Conservation (phyloP, 2,888 invertebrate species). For the Megastigmus dorsalis region DNA sequence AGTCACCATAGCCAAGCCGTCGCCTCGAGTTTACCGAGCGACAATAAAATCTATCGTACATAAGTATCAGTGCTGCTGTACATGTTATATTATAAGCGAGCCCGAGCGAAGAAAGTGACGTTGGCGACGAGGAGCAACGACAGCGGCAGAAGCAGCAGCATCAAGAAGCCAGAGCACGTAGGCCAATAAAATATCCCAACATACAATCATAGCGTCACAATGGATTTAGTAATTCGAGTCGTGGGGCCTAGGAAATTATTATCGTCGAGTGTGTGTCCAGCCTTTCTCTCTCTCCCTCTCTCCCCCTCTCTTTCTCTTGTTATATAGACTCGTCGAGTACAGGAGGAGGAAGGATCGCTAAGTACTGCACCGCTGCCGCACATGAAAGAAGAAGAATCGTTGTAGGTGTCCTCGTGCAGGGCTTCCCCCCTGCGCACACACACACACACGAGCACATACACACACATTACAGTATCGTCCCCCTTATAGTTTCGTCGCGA, state of each 20-base stretch:
- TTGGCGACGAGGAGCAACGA: background rate
- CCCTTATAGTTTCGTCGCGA: conserved; percentile 48
- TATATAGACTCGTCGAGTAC: no score
- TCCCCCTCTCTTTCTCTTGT: no score
- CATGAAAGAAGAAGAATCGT: conserved; percentile 19
- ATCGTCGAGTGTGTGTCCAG: conserved; percentile 18
- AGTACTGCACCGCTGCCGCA: background rate
- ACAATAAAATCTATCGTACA: conserved; percentile 49
- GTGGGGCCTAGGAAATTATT: conserved; percentile 40
- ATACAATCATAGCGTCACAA: conserved; percentile 38
- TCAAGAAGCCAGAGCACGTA: conserved; percentile 41
- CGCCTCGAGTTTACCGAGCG: conserved; percentile 30
- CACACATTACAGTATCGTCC: no score
- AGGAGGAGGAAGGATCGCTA: conserved; percentile 10
- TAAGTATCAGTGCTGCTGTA: conserved; percentile 3
- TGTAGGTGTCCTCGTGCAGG: conserved; percentile 22
- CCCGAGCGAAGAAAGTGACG: conserved; percentile 23
- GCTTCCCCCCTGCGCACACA: background rate
- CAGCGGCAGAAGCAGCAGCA: background rate
- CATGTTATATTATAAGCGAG: background rate
- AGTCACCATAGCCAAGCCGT: background rate
- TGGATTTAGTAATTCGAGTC: conserved; percentile 49
- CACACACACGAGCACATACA: background rate
- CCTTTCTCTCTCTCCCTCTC: conserved; percentile 31
- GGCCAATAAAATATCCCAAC: conserved; percentile 43